Base-by-base conservation (phyloP, 2,113 vertebrate species). In the Lichenostomus cassidix region DNA sequence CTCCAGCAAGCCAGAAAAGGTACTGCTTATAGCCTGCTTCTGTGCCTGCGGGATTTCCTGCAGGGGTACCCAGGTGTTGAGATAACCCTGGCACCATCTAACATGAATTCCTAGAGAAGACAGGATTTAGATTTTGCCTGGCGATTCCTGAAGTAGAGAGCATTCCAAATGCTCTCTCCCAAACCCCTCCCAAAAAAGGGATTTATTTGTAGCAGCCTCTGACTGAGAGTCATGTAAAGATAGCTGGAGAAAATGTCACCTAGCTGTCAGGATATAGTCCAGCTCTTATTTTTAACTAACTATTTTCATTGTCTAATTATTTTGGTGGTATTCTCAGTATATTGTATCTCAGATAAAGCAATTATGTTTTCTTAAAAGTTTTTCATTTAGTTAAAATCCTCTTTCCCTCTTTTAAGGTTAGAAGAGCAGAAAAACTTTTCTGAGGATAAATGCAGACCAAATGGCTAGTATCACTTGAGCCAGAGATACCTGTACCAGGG, bases 1-100 rank as follows among this genome's bases (percentile, higher is more conserved):
- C 98, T 99, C 79, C 98, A 98, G 97, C 98, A 98, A 82, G 98
- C 98, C 88, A 98, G 98, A 85, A 99, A 98, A 99, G 99, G 99
- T 99, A 97, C 47, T 3, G 42, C 3, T 37, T 94, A 73, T 85
- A 69, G 29, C 50, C 70, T 62, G 7, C 52, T n/a, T 7, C 70
- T 41, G 20, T 17, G 42, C 37, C 71, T 5, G 53, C 13, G 58
- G 63, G 10, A 11, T 31, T 52, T 59, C 44, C 59, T 80, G 33
- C 39, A 31, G 68, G 53, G 62, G 12, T 14, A 24, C 21, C 35
- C 12, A 37, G 79, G 15, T 22, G 31, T 1, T 89, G 55, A 23
- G 46, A 33, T 37, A 77, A 42, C 12, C 19, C 60, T 59, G 5
- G 27, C 56, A 9, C 37, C 59, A 10, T 14, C 59, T 49, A 64